Evolutionary conservation across 1,140 invertebrate species (phyloP).

Genomic region (Lutraria rhynchaena): DNA sequence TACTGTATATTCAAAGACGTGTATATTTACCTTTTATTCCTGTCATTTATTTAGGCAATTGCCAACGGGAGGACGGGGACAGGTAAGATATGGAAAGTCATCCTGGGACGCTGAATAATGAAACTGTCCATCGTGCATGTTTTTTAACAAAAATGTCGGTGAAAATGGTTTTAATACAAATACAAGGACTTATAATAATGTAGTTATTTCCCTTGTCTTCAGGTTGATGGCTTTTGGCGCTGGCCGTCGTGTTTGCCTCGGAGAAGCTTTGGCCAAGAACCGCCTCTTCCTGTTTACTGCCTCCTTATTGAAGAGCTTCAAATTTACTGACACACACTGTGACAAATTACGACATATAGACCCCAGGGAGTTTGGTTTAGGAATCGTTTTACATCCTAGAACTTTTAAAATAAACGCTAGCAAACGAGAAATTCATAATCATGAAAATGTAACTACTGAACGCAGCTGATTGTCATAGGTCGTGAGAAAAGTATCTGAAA

Average conservation of each 20-base stretch:
- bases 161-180: background rate
- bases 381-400: constrained; percentile 76
- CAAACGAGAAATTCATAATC: no score
- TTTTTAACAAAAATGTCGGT: background rate
- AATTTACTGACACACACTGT: constrained; percentile 61
- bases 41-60: no score
- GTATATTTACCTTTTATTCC: no score
- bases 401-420: constrained; percentile 64
- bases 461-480: no score
- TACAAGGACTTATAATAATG: no score
- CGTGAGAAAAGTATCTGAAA: no score
- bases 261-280: constrained; percentile 79
- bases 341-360: constrained; percentile 66
- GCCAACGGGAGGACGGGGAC: no score
- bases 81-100: background rate
- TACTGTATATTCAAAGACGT: no score
- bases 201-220: constrained; percentile 31
- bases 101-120: background rate
- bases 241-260: constrained; percentile 77
- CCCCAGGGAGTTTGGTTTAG: constrained; percentile 73
- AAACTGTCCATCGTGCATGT: background rate
- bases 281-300: constrained; percentile 77
- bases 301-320: constrained; percentile 82
- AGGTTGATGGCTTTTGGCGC: constrained; percentile 73
- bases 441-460: constrained; percentile 7